Evolutionary conservation across 2,797 vertebrate genomes (phyloP), one percentile per base, ranked within the genome.

Genomic region (Thaleichthys pacificus): DNA sequence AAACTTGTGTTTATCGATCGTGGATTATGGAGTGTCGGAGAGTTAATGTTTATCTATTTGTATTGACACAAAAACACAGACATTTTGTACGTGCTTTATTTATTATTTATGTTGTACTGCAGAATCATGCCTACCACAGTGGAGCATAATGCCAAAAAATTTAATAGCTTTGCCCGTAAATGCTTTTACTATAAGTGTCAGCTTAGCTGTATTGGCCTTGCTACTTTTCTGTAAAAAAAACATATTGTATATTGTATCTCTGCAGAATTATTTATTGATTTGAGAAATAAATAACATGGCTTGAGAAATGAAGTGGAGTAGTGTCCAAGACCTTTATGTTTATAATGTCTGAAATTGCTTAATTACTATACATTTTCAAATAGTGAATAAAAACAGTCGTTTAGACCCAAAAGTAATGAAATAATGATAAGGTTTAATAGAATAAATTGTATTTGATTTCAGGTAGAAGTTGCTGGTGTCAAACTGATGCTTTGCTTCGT

Each of bases 31-130:
- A n/a, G n/a, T 4, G 35, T 21, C n/a, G n/a, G 19, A 21, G 32
- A 64, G 11, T 30, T 42, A 0, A 64, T n/a, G n/a, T 32, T 30
- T 38, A 64, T 38, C n/a, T 64, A 64, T 9, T 38, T 19, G 62
- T 38, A 64, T 38, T 38, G 4, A 21, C 0, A 3, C 30, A 11
- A 11, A 64, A 30, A 64, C 19, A 64, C 11, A 42, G 56, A 12
- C 42, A 14, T 70, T 64, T 69, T 68, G 26, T 62, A 32, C 3
- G 12, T 4, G 47, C 28, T 61, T 9, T 17, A 66, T 73, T 58
- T 65, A 49, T 70, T 62, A 28, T 67, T 80, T 24, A n/a, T 69
- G 6, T 65, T 63, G 21, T 3, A 28, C 63, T 42, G 38, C 6
- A 42, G 9, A 61, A 62, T 70, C 65, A 26, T 24, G 28, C 61